Percentiles rank a stretch among this genome's conserved stretches.
Conservation (phyloP, 2,113 vertebrate species). For the Regulus satrapa region DNA sequence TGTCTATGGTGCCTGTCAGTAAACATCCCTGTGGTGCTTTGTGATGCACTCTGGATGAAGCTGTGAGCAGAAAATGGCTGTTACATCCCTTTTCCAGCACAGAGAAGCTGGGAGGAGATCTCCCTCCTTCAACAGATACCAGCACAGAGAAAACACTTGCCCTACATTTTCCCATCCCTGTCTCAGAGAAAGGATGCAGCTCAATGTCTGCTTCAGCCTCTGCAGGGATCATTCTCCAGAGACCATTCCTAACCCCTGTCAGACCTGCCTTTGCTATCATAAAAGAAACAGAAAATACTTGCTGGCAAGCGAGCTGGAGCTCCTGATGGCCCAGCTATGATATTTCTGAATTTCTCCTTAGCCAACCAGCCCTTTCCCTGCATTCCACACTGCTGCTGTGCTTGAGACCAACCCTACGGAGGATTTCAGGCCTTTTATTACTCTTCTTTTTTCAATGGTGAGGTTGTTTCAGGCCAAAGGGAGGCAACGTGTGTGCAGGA, state of each 20-base stretch:
- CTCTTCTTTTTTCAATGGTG: not conserved
- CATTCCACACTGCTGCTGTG: fast-evolving
- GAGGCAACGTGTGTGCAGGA: not conserved
- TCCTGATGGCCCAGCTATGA: not conserved
- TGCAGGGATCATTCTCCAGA: not conserved
- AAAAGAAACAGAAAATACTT: not conserved
- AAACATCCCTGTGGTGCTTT: not conserved
- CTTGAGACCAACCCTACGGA: not conserved
- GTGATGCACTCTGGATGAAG: not conserved
- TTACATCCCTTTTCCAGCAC: not conserved
- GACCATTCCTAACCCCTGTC: not conserved
- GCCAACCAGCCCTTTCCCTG: not conserved
- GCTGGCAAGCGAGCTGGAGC: not conserved
- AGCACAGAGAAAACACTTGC: not conserved
- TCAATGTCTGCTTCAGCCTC: not conserved
- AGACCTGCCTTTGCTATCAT: not conserved
- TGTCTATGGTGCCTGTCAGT: not conserved
- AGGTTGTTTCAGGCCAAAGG: conserved; percentile 23
- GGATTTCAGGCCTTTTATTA: not conserved
- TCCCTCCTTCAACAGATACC: not conserved
- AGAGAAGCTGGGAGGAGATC: not conserved
- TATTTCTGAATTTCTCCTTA: not conserved
- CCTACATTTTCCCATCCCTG: not conserved
- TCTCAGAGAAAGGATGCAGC: not conserved
- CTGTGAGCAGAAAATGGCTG: not conserved